phyloP scores from a whole-genome alignment of 2,113 vertebrate species.

The Pandion haliaetus region DNA sequence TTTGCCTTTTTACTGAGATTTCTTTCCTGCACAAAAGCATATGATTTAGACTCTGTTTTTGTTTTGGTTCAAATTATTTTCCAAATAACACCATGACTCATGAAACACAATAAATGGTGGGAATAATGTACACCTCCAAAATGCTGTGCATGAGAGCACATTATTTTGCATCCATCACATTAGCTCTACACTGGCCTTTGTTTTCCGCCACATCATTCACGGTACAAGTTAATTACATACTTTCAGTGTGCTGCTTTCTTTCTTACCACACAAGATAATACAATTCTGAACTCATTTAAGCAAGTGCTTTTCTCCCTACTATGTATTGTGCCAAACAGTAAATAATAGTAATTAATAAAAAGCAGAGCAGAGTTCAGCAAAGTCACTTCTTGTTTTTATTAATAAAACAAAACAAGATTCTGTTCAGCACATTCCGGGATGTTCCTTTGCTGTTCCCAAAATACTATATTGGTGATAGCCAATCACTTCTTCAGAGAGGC shows the following conservation, averaged over 20 bases:
- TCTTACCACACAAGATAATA: conserved; percentile 26
- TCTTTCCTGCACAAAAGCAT: not conserved
- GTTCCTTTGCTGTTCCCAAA: not conserved
- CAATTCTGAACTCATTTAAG: conserved; percentile 42
- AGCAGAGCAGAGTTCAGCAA: not conserved
- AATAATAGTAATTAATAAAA: conserved; percentile 60
- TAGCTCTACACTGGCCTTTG: conserved; percentile 21
- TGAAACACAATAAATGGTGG: not conserved
- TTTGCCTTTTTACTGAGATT: not conserved
- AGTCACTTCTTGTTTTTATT: conserved; percentile 16
- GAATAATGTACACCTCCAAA: not conserved
- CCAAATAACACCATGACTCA: conserved; percentile 1
- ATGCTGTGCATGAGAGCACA: not conserved
- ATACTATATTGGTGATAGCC: not conserved
- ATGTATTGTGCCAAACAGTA: conserved; percentile 7
- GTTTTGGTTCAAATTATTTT: conserved; percentile 34
- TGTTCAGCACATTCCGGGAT: not conserved
- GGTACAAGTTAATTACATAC: conserved; percentile 50
- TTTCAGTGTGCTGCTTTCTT: conserved; percentile 3
- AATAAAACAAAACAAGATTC: not conserved
- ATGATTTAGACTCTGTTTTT: not conserved
- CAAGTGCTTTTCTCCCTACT: conserved; percentile 29
- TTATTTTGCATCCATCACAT: conserved; percentile 30
- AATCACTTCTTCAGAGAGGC: not conserved
- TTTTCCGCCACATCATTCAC: conserved; percentile 35